Conservation (phyloP, 2,113 vertebrate species). For the Aepyceros melampus region DNA sequence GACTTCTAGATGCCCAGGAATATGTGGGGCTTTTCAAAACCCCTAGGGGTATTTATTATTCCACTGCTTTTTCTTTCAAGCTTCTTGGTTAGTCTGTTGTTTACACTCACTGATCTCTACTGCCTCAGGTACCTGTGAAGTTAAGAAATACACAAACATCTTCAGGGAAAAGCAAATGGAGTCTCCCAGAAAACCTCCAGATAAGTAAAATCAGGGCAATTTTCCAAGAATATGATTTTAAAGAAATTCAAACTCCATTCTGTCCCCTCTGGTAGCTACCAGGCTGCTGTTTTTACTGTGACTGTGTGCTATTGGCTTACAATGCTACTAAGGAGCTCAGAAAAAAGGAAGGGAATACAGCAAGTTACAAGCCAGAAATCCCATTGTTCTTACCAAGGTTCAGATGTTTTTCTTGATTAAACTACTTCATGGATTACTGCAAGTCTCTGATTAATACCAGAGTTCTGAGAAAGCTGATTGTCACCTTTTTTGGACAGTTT, state of each 20-base stretch:
- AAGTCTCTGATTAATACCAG: background rate
- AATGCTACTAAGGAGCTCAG: background rate
- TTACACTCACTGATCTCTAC: background rate
- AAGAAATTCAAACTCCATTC: background rate
- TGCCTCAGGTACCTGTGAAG: background rate
- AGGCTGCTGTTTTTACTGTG: background rate
- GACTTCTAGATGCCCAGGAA: background rate
- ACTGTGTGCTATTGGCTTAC: background rate
- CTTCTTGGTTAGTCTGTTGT: background rate
- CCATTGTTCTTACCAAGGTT: background rate
- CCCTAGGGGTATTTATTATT: background rate
- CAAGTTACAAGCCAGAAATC: background rate
- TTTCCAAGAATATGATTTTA: background rate
- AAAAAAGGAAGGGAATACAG: too few relatives aligned
- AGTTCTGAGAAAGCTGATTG: background rate
- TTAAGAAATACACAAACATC: background rate
- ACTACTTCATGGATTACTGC: background rate
- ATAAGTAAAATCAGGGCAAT: background rate
- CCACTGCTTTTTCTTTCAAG: background rate
- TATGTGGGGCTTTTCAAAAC: background rate
- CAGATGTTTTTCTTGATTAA: background rate
- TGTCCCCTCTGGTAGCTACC: background rate
- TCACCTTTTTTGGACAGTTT: background rate
- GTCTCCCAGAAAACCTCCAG: background rate
- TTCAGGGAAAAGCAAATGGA: background rate